Conservation (phyloP, 2,888 invertebrate species). For the Escarpia spicata region DNA sequence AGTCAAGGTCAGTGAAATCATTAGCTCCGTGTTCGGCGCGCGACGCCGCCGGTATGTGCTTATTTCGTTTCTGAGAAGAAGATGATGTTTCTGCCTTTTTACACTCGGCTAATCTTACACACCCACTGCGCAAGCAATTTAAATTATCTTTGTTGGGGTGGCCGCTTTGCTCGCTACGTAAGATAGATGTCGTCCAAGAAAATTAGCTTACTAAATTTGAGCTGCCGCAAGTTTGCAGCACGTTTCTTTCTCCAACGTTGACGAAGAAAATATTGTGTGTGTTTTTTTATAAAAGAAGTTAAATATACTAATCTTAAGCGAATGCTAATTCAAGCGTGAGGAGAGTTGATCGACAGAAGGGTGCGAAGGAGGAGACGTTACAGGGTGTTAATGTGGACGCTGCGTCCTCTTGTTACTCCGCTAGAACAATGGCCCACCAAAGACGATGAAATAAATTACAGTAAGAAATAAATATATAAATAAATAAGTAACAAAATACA, state of each 20-base stretch:
- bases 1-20: not conserved
- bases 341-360: not conserved
- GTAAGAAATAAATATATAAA: no score
- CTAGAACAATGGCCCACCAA: no score
- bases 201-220: not conserved
- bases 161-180: not conserved
- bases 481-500: no score
- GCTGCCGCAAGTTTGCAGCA: not conserved
- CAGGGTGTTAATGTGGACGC: no score
- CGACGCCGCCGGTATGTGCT: not conserved
- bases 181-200: not conserved
- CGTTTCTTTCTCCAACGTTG: not conserved
- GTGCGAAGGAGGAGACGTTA: not conserved
- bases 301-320: not conserved
- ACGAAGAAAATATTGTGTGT: slow-evolving; percentile 10
- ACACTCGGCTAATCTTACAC: not conserved
- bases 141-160: not conserved
- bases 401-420: no score
- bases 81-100: not conserved
- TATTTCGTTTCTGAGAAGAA: not conserved
- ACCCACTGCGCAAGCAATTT: not conserved
- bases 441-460: no score
- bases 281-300: not conserved
- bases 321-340: not conserved
- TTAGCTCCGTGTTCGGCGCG: not conserved